A percentile compares a stretch with the other conserved stretches of the same genome.
Conservation (phyloP, 1,140 invertebrate species). For the Drosophila lacertosa region DNA sequence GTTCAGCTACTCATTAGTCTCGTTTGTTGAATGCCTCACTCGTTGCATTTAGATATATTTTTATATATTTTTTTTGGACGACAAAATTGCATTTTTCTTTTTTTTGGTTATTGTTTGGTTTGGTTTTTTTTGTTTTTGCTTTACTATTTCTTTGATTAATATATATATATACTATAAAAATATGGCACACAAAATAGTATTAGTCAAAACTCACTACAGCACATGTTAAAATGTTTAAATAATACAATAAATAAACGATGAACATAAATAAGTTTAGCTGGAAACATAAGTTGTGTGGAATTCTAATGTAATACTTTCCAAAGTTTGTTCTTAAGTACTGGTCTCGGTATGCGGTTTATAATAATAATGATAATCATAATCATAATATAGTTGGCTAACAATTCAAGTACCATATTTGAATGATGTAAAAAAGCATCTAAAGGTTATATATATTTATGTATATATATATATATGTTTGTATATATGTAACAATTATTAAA, state of each 20-base stretch:
- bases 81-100: slow-evolving; percentile 32
- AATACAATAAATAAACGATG: slow-evolving; percentile 41
- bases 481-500: slow-evolving; percentile 66
- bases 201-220: slow-evolving; percentile 78
- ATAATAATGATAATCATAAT: slow-evolving; percentile 10
- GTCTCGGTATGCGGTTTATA: slow-evolving; percentile 59
- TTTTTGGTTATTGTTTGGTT: background rate
- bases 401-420: slow-evolving; percentile 28
- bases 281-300: slow-evolving; percentile 56
- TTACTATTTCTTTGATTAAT: slow-evolving; percentile 10
- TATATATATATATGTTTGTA: no score
- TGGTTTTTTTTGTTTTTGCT: no score
- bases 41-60: slow-evolving; percentile 27
- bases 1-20: slow-evolving; percentile 45
- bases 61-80: slow-evolving; percentile 33
- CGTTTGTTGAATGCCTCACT: slow-evolving; percentile 48
- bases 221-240: slow-evolving; percentile 70
- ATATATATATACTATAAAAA: slow-evolving; percentile 34
- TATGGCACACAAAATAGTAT: slow-evolving; percentile 76
- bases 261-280: slow-evolving; percentile 19
- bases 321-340: slow-evolving; percentile 74
- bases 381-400: background rate
- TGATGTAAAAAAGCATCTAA: slow-evolving; percentile 68
- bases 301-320: slow-evolving; percentile 81
- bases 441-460: no score